Base-by-base conservation (phyloP, 2,888 invertebrate species). In the Junonia oenone region DNA sequence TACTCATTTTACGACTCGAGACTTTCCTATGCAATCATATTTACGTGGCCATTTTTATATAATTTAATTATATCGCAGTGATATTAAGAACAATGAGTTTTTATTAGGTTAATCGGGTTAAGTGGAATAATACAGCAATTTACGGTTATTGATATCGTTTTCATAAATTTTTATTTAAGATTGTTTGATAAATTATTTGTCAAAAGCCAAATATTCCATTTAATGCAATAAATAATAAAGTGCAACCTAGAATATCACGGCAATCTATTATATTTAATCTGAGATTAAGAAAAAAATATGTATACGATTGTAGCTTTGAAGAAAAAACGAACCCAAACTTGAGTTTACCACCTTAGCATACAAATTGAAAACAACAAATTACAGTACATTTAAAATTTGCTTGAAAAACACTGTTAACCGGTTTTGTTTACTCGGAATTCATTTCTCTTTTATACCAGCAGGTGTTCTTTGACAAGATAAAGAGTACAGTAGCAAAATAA, bases 1-100 rank as follows among this genome's bases (percentile, higher is more conserved):
- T 77, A 75, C 68, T 70, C 70, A 71, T 75, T 81, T 84, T 81
- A 83, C 71, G 71, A 75, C 65, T 51, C 51, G 63, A 76, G 76
- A 80, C 37, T 58, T 55, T 55, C 55, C 46, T 58, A 47, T 55
- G 15, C 40, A 46, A 53, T 81, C 76, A 70, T 76, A 76, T 81
- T 83, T 76, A 77, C 78, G 71, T 69, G 47, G 56, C 62, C 62
- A 62, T 37, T 49, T 27, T 14, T n/a, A 45, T 48, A 56, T 52
- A 35, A 51, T 48, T 56, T 40, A 50, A 50, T 57, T 45, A 31
- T 57, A 54, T 50, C 17, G 14, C 31, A 48, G 40, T 48, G 15
- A n/a, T 49, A 49, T 22, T 6, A 11, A 46, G 46, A 14, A 29
- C 13, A 46, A 66, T 66, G 26, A 43, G 13, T 8, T 26, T 43